A percentile compares a stretch with the other conserved stretches of the same genome.
These are phyloP conservation scores for Oscheius onirici DNA, from an alignment of 2,888 invertebrate species.

Conservation along the genomic window DNA sequence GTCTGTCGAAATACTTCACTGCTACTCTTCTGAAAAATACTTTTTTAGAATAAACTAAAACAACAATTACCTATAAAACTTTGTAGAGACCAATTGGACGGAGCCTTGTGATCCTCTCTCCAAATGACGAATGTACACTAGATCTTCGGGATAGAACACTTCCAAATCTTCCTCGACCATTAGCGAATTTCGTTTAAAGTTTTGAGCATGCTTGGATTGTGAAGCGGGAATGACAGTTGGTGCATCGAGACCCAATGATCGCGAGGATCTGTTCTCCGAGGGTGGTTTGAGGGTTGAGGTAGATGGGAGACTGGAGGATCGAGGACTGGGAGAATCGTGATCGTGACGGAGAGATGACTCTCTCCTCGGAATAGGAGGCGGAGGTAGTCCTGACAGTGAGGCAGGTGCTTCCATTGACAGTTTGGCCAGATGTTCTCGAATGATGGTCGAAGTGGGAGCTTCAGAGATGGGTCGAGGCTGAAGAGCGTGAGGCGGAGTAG, in stretches of 20 bases:
- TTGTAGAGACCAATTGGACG: constrained; percentile 21
- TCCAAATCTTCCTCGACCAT: constrained; percentile 4
- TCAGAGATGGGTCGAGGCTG: constrained; percentile 9
- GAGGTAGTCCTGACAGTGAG: neutral
- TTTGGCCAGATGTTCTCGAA: neutral
- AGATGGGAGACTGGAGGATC: constrained; percentile 13
- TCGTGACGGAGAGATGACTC: constrained; percentile 7
- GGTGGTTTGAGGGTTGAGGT: constrained; percentile 22
- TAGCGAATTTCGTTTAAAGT: neutral
- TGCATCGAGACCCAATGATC: neutral
- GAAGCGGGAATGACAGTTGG: neutral
- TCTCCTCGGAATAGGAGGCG: constrained; percentile 1
- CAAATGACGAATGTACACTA: neutral
- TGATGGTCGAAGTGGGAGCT: neutral
- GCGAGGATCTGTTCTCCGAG: neutral
- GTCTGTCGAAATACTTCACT: constrained; percentile 20
- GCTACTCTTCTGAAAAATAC: constrained; percentile 12
- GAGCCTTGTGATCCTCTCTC: constrained; percentile 15
- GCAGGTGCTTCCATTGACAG: constrained; percentile 9
- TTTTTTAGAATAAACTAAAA: neutral
- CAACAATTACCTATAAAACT: constrained; percentile 14
- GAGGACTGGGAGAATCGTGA: neutral
- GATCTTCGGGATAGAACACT: constrained; percentile 15
- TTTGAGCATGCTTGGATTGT: neutral
- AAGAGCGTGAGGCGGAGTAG: neutral